phyloP scores from a whole-genome alignment of 2,113 vertebrate genomes.

The Heliornis fulica region DNA sequence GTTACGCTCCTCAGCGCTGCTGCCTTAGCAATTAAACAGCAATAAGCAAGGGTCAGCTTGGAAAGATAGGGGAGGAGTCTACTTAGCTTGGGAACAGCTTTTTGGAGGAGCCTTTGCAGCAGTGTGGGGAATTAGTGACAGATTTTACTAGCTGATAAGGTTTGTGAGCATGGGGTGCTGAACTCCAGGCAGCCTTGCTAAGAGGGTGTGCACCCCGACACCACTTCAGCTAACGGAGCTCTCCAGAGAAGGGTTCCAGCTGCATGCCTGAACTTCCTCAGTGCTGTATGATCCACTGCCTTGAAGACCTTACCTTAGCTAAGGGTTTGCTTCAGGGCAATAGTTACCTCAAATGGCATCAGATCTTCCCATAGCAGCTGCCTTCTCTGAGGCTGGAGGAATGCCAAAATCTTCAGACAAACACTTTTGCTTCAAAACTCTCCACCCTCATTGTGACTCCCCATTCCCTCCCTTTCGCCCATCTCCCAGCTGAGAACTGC shows the following conservation, averaged over 20 bases:
- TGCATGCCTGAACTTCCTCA: background rate
- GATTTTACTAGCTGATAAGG: background rate
- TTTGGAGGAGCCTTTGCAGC: background rate
- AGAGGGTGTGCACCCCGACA: too few relatives aligned
- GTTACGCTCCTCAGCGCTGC: background rate
- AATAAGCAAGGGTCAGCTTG: background rate
- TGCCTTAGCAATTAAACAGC: background rate
- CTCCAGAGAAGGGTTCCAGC: background rate
- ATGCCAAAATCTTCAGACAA: background rate
- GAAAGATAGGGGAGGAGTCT: background rate
- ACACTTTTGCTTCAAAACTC: background rate
- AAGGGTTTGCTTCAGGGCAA: background rate
- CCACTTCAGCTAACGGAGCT: background rate
- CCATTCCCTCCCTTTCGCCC: background rate
- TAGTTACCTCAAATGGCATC: background rate
- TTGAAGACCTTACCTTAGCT: background rate
- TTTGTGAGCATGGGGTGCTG: background rate
- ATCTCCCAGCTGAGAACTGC: background rate
- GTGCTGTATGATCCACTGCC: background rate
- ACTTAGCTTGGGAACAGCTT: background rate
- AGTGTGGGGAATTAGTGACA: background rate
- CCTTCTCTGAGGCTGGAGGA: background rate
- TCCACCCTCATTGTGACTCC: background rate
- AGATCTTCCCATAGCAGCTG: background rate
- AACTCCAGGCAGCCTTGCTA: background rate